Evolutionary conservation across 2,888 invertebrate species (phyloP).

Genomic region (Nesidiocoris tenuis): DNA sequence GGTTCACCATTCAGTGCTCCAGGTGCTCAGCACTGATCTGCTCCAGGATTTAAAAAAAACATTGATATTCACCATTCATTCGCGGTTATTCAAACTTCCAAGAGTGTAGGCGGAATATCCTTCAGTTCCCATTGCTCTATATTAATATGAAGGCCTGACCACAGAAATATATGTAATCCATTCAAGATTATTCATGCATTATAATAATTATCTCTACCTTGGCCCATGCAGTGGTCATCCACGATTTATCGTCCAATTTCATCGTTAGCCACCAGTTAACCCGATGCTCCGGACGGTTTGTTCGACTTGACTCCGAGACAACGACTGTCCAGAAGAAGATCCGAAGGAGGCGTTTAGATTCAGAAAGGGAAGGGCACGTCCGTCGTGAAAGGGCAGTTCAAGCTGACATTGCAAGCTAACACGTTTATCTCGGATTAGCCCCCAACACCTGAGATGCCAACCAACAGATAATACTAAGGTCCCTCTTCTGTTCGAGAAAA

Average conservation of each 20-base stretch:
- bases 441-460: background rate
- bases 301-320: background rate
- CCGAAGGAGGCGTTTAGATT: background rate
- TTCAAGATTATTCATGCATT: no score
- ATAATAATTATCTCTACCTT: background rate
- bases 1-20: no score
- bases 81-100: no score
- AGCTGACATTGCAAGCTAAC: background rate
- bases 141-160: no score
- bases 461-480: background rate
- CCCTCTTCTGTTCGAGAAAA: background rate
- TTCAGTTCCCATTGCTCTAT: no score
- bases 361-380: background rate
- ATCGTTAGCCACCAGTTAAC: no score
- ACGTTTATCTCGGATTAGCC: background rate
- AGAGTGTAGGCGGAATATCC: no score
- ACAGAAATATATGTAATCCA: no score
- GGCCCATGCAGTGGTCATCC: background rate
- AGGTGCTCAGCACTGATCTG: no score
- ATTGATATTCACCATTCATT: no score
- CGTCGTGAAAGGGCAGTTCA: background rate
- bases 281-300: background rate
- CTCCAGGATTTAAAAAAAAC: no score
- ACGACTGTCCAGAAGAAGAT: background rate
- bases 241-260: no score